Base-by-base conservation (phyloP, 2,888 invertebrate species). In the Dione juno region DNA sequence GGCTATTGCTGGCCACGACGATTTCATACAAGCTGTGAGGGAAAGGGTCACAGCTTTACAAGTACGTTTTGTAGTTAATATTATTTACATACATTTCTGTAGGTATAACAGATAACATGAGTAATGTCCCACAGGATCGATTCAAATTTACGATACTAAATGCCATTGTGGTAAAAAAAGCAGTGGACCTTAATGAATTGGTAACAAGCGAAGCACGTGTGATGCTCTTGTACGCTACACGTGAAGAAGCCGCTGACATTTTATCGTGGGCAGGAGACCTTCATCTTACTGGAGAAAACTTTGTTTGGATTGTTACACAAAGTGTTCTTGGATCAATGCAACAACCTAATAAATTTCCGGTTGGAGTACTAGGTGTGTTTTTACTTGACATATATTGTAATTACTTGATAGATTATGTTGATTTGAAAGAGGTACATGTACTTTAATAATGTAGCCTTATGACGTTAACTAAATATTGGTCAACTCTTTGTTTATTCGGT, bases 261-360 rank as follows among this genome's bases (percentile, higher is more conserved):
- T 93, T 98, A 79, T 94, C 94, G 43, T 95, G 95, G 41, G 97
- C 97, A 3, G 94, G 95, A 70, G 95, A 96, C 79, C 93, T 95
- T 78, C 96, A 96, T 77, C 95, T 98, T 74, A 97, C 97, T 6
- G 97, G 97, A 10, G 98, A 98, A 88, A 98, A 98, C 87, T 98
- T 98, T 88, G 97, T 99, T 11, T 99, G 99, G 99, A 98, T 99
- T 71, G 98, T 98, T 21, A 98, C 98, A 64, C 98, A 99, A 88
- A 97, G 97, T 84, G 98, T 98, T 77, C 97, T 98, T 72, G 97
- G 97, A 80, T 96, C 96, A 78, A 94, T 95, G 82, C 96, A 97
- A 72, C 90, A 88, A 76, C 88, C 91, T 3, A 90, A 92, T 79
- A 92, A 97, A 84, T 98, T 98, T 87, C 98, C 98, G 0, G 96